These are phyloP conservation scores for Pyrgilauda ruficollis DNA, from an alignment of 2,113 vertebrate species.

Conservation along the genomic window DNA sequence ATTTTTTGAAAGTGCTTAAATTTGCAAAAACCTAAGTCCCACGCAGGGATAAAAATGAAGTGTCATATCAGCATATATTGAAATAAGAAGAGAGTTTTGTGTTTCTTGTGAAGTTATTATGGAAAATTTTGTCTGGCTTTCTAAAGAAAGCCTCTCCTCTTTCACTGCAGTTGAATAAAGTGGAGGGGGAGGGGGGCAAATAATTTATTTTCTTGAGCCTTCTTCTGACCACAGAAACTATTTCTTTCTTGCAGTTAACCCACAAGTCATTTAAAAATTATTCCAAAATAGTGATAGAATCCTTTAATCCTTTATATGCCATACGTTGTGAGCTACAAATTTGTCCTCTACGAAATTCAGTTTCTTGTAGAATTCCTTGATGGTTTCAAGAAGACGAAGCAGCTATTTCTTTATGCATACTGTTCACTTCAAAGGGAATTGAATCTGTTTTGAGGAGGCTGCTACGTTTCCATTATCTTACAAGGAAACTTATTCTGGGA, in stretches of 20 bases:
- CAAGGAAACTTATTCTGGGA: slow-evolving; percentile 33
- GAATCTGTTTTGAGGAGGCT: slow-evolving; percentile 26
- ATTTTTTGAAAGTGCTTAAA: slow-evolving; percentile 30
- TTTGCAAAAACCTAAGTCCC: neutral
- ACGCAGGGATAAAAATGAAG: slow-evolving; percentile 13
- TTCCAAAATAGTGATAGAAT: neutral
- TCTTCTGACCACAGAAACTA: neutral
- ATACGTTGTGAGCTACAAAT: neutral
- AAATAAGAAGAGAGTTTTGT: slow-evolving; percentile 4
- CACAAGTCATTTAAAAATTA: neutral
- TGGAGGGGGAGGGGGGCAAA: neutral
- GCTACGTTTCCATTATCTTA: slow-evolving; percentile 18
- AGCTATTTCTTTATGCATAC: slow-evolving; percentile 33
- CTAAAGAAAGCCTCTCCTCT: neutral
- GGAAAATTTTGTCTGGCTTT: neutral
- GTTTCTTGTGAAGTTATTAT: neutral
- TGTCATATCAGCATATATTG: neutral
- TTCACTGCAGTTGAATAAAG: neutral
- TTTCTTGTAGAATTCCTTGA: slow-evolving; percentile 4
- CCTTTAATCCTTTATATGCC: neutral
- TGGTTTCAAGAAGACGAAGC: neutral
- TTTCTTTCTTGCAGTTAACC: neutral
- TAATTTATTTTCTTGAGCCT: neutral
- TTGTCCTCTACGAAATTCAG: neutral
- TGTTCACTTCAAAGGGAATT: slow-evolving; percentile 42